These are phyloP conservation scores for Diceros bicornis DNA, from an alignment of 2,797 vertebrate species.

Conservation along the genomic window DNA sequence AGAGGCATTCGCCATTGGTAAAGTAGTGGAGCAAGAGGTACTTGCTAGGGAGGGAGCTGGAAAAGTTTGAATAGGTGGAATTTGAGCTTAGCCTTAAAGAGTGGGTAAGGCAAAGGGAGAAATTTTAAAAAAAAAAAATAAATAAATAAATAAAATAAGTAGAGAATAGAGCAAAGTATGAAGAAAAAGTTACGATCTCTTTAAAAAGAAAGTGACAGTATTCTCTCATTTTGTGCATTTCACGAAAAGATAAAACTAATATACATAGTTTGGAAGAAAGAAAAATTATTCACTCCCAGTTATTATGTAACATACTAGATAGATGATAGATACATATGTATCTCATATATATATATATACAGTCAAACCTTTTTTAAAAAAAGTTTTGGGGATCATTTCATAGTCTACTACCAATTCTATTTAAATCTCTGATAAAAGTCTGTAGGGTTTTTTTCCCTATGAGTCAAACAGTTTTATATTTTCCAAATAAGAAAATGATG, in stretches of 20 bases:
- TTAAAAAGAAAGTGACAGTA: neutral
- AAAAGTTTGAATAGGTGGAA: neutral
- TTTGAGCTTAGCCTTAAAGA: neutral
- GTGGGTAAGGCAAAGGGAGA: neutral
- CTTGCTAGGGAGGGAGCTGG: neutral
- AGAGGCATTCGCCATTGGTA: neutral
- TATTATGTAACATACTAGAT: neutral
- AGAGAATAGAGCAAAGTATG: neutral
- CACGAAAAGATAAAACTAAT: slow-evolving; percentile 13
- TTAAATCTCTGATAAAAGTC: neutral
- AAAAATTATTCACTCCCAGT: neutral
- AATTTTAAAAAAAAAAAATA: no score
- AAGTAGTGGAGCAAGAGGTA: slow-evolving; percentile 13
- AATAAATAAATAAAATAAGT: no score
- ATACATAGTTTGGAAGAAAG: neutral
- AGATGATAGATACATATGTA: neutral
- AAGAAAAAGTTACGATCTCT: neutral
- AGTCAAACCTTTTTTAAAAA: neutral
- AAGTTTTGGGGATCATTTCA: neutral
- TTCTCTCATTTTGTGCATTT: neutral
- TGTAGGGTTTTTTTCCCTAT: neutral
- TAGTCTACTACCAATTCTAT: neutral
- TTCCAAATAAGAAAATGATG: slow-evolving; percentile 70
- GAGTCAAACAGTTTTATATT: slow-evolving; percentile 59
- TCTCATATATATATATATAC: neutral